Evolutionary conservation across 2,888 invertebrate genomes (phyloP).

Genomic region (Frankliniella fusca): DNA sequence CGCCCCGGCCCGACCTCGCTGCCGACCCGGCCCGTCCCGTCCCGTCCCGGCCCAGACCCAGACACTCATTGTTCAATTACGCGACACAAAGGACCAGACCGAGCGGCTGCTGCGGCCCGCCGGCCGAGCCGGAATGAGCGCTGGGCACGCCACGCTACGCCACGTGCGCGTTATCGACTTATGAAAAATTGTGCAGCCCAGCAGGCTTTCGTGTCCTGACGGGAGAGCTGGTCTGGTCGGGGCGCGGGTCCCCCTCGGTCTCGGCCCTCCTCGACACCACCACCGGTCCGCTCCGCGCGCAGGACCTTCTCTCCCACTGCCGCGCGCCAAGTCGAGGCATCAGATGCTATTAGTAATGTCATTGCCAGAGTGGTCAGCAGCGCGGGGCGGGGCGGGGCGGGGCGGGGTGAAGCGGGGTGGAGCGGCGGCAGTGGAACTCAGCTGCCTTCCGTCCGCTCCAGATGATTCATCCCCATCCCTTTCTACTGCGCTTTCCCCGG

Average conservation of each 20-base stretch:
- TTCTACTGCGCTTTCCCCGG: background rate
- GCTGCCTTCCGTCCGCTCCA: conserved; percentile 21
- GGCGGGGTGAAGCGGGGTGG: background rate
- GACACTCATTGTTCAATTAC: background rate
- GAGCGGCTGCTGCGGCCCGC: too few relatives aligned
- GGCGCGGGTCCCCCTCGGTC: too few relatives aligned
- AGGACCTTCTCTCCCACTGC: too few relatives aligned
- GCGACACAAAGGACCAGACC: too few relatives aligned
- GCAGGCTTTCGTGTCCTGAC: too few relatives aligned
- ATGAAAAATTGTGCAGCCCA: too few relatives aligned
- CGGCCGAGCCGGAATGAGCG: too few relatives aligned
- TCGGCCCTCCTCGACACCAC: too few relatives aligned
- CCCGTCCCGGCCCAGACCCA: background rate
- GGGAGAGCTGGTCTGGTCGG: too few relatives aligned
- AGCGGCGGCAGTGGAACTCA: background rate
- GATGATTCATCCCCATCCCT: conserved; percentile 13
- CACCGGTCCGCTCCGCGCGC: too few relatives aligned
- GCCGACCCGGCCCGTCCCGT: background rate
- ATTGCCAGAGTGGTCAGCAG: background rate
- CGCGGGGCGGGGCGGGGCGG: background rate
- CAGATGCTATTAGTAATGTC: conserved; percentile 5
- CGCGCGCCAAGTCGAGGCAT: background rate
- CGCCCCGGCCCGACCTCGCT: background rate
- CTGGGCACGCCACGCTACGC: background rate
- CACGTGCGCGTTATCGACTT: too few relatives aligned